Evolutionary conservation across 2,797 vertebrate species (phyloP).

Genomic region (Gymnopithys bicolor): DNA sequence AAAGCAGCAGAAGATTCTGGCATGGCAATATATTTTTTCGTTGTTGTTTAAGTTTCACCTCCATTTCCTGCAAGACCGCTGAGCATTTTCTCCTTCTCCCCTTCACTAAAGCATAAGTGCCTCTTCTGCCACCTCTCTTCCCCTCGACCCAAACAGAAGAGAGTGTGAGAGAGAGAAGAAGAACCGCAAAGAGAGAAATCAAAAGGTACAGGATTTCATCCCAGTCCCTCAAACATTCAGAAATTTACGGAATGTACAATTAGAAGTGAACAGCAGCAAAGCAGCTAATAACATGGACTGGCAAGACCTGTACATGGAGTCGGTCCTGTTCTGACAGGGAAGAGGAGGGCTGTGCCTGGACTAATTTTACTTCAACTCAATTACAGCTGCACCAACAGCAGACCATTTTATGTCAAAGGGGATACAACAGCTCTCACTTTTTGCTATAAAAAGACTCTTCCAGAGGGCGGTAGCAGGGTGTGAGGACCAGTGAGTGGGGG

Average conservation of each 20-base stretch:
- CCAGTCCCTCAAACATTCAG: conserved; percentile 79
- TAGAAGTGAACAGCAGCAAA: conserved; percentile 79
- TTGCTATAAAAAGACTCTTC: conserved; percentile 37
- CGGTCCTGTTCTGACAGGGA: conserved; percentile 73
- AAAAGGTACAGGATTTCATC: conserved; percentile 81
- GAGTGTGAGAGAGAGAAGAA: conserved; percentile 26
- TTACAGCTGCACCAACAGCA: conserved; percentile 45
- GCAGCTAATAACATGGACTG: conserved; percentile 77
- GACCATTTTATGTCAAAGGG: conserved; percentile 6
- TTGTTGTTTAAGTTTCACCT: neutral
- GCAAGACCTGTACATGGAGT: conserved; percentile 71
- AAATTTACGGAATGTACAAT: conserved; percentile 76
- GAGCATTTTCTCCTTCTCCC: conserved; percentile 26
- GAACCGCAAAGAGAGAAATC: conserved; percentile 39
- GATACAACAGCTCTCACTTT: conserved; percentile 24
- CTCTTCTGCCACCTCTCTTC: conserved; percentile 31
- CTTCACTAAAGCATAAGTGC: conserved; percentile 2
- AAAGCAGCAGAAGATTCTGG: conserved; percentile 24
- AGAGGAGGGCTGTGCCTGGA: conserved; percentile 64
- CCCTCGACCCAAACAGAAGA: conserved; percentile 5
- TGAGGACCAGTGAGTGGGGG: neutral
- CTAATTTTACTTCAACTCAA: conserved; percentile 54
- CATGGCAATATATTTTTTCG: neutral
- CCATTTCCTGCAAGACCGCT: neutral
- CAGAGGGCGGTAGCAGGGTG: neutral